phyloP scores from a whole-genome alignment of 2,113 vertebrate genomes.

The human (Homo sapiens) region GRCh38 chr13:43362001-43362500 shows the following conservation, averaged over 20 bases:
- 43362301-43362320: background rate
- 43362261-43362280: slow-evolving; percentile 25
- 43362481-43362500: background rate
- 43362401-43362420: background rate
- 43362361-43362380: background rate
- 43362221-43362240: background rate
- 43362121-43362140: slow-evolving; percentile 19
- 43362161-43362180: too few species aligned
- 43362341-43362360: background rate
- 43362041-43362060: background rate
- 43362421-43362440: background rate
- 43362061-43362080: slow-evolving; percentile 10
- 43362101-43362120: slow-evolving; percentile 49
- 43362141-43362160: background rate
- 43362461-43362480: background rate
- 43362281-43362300: background rate
- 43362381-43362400: background rate
- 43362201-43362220: background rate
- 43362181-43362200: background rate
- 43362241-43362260: slow-evolving; percentile 27
- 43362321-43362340: background rate
- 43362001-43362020: slow-evolving; percentile 12
- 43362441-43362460: too few species aligned
- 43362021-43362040: background rate
- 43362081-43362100: slow-evolving; percentile 2